These are phyloP conservation scores for Chaenodraco wilsoni DNA, from an alignment of 2,797 vertebrate genomes.

Conservation along the genomic window DNA sequence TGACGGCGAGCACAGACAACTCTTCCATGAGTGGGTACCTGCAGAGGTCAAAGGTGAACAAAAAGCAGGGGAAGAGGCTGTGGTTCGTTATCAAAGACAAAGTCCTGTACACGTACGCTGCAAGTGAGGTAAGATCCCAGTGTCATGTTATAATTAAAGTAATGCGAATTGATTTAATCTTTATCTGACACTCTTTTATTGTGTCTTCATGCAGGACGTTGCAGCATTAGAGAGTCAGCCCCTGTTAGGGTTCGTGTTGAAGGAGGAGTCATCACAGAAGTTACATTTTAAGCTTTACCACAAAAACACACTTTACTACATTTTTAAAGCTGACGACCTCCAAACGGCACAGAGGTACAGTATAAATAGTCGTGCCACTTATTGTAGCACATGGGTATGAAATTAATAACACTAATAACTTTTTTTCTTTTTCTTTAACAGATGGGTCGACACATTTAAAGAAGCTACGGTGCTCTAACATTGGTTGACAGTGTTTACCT, in stretches of 20 bases:
- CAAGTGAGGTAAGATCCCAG: slow-evolving; percentile 91
- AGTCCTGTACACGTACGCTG: slow-evolving; percentile 96
- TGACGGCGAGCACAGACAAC: slow-evolving; percentile 92
- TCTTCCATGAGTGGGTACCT: slow-evolving; percentile 98
- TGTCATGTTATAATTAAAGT: background rate
- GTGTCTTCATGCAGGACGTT: slow-evolving; percentile 86
- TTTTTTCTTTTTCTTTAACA: slow-evolving; percentile 59
- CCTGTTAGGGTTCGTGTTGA: slow-evolving; percentile 91
- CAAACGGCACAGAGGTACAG: slow-evolving; percentile 90
- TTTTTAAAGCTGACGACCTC: slow-evolving; percentile 92
- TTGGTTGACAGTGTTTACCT: slow-evolving; percentile 40
- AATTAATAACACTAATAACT: background rate
- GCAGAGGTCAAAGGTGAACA: slow-evolving; percentile 90
- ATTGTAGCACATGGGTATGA: background rate
- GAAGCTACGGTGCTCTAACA: slow-evolving; percentile 90
- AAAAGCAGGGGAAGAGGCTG: slow-evolving; percentile 93
- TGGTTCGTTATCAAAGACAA: slow-evolving; percentile 99
- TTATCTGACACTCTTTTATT: background rate
- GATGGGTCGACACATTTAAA: slow-evolving; percentile 95
- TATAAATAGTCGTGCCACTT: background rate
- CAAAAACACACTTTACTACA: slow-evolving; percentile 92
- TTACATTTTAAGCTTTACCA: slow-evolving; percentile 91
- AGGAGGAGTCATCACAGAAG: slow-evolving; percentile 82
- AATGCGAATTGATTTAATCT: background rate
- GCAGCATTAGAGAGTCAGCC: slow-evolving; percentile 96